phyloP scores from a whole-genome alignment of 2,797 vertebrate genomes.

The Brachyrhaphis roseni region DNA sequence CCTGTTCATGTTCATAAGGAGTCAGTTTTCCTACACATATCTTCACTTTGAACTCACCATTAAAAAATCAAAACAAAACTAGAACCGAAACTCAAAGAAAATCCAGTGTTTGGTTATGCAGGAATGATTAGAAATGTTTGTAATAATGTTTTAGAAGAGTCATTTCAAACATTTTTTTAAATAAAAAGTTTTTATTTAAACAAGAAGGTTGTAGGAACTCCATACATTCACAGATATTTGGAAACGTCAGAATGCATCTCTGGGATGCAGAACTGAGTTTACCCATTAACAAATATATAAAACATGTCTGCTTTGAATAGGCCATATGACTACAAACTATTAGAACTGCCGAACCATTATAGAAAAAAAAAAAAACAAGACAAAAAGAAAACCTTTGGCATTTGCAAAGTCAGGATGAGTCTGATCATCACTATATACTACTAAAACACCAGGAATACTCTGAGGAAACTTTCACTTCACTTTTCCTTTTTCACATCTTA shows the following conservation, averaged over 20 bases:
- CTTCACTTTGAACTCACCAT: not conserved
- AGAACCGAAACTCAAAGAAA: not conserved
- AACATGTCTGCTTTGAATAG: conserved; percentile 5
- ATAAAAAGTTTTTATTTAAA: conserved; percentile 75
- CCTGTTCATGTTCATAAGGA: not conserved
- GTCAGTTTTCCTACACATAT: not conserved
- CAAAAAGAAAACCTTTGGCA: conserved; percentile 68
- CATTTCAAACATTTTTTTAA: not conserved
- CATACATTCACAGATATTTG: conserved; percentile 61
- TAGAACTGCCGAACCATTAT: conserved; percentile 10
- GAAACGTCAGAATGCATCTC: conserved; percentile 5
- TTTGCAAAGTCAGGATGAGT: conserved; percentile 49
- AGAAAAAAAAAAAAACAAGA: not conserved
- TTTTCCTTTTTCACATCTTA: conserved; percentile 25
- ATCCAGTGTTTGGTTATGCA: not conserved
- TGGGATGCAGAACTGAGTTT: conserved; percentile 41
- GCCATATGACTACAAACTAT: conserved; percentile 2
- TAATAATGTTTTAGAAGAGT: too few relatives aligned
- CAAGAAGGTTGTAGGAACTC: conserved; percentile 33
- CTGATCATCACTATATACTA: conserved; percentile 18
- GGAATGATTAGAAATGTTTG: too few relatives aligned
- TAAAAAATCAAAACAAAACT: not conserved
- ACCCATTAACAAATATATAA: conserved; percentile 15
- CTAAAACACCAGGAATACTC: conserved; percentile 1
- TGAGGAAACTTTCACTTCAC: not conserved